Evolutionary conservation across 2,888 invertebrate genomes (phyloP), one percentile per base, ranked within the genome.

Genomic region (Laothoe populi): DNA sequence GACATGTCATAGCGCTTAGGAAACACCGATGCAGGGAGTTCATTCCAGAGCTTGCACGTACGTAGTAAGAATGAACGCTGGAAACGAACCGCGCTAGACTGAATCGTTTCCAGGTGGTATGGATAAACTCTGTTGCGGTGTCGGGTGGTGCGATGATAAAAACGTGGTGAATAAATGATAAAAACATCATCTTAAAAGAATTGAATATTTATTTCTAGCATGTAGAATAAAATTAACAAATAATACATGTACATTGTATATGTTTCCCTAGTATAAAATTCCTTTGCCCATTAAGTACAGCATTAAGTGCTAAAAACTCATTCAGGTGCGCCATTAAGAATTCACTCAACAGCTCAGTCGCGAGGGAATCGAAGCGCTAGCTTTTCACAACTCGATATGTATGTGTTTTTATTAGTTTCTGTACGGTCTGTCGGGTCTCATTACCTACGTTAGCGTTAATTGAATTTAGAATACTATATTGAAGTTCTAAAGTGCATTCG

Each of bases 401-500:
- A 35, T 31, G 53, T 53, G 53, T 53, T 53, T 53, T 53, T 53
- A 53, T 53, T 53, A 53, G 31, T 53, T 53, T 49, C 11, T 53
- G 31, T 35, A 24, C 46, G 21, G 46, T 46, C 24, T 23, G 8
- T 23, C 13, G 3, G 13, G 46, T 10, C 16, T 35, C 35, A 31
- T 53, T 35, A 21, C 23, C 7, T 11, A 11, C 19, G 19, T 35
- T 4, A 2, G 4, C 0, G 19, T 8, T 49, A 49, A 49, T 49
- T 19, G 19, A 53, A 11, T 53, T 53, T 53, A 35, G n/a, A 35
- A 10, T 53, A 16, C 24, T 1, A 31, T 26, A 24, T 24, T 24
- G n/a, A n/a, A 48, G 26, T 16, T 44, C n/a, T 16, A 49, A 16
- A 49, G 48, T 26, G 48, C 10, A 49, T 16, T 0, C 0, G 21